Base-by-base conservation (phyloP, 2,888 invertebrate species). In the Phyto melanocephala region DNA sequence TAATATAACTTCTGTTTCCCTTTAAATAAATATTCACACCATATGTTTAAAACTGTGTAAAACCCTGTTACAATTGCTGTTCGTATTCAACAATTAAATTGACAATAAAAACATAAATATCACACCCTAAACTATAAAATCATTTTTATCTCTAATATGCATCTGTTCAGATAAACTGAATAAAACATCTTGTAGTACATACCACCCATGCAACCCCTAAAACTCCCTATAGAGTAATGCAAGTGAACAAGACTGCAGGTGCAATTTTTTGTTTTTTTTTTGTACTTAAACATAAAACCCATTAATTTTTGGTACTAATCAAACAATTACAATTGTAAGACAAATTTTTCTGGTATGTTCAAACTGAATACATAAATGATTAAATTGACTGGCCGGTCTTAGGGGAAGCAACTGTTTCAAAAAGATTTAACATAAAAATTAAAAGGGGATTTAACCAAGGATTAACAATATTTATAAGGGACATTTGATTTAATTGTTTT, bases 251-350 rank as follows among this genome's bases (percentile, higher is more conserved):
- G 3, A n/a, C 11, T 20, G 33, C 45, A 22, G 22, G 40, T 65
- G 42, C 2, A 52, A 24, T 33, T 50, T 47, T 58, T 71, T 24
- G 15, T 45, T 24, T 24, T 17, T 22, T 45, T 17, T 17, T 17
- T 1, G 8, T 6, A 1, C 33, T 6, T 0, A 17, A 45, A 45
- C 58, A 47, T 56, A 65, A 42, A 22, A 56, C 40, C 63, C 40
- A 68, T 77, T 72, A 62, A 72, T 68, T 60, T 40, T 40, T 77
- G 10, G 20, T 42, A 47, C 42, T 77, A 82, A 82, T 82, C 65
- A 75, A 72, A 76, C 71, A 82, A 82, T 76, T 82, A 79, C 79
- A 75, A 68, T 71, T 79, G 71, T 79, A 56, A 76, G 67, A 82
- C 82, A 79, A 79, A 82, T 79, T 79, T 68, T 54, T 56, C 11